Evolutionary conservation across 2,888 invertebrate genomes (phyloP).

Genomic region (Ichneumoninae sp.): DNA sequence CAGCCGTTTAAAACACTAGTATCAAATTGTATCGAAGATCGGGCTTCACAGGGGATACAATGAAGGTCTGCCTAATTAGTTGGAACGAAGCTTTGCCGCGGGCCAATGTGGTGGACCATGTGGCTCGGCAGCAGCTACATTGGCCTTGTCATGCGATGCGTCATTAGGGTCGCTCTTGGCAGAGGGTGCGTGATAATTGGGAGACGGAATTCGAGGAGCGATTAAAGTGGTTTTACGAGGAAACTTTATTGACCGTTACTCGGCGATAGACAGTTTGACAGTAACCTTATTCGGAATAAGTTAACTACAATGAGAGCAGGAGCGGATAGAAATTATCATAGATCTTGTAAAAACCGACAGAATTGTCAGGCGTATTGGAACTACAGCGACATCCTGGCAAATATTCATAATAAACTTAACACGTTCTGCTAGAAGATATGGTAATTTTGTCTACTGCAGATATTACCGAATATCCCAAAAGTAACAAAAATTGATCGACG

Average conservation of each 20-base stretch:
- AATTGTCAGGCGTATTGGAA: no score
- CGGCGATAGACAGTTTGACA: neutral
- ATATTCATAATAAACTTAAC: no score
- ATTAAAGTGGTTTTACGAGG: constrained; percentile 45
- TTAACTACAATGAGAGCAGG: neutral
- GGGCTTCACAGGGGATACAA: constrained; percentile 29
- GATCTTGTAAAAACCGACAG: no score
- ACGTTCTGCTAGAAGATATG: no score
- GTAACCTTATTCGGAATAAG: neutral
- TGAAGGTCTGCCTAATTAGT: constrained; percentile 60
- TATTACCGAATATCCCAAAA: no score
- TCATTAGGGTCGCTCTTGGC: constrained; percentile 8
- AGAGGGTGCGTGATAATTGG: constrained; percentile 8
- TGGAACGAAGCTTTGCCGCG: constrained; percentile 34
- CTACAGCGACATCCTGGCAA: no score
- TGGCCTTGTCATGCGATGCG: neutral
- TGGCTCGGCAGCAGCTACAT: neutral
- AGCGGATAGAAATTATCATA: no score
- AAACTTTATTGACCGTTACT: constrained; percentile 1
- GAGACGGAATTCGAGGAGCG: neutral
- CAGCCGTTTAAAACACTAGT: constrained; percentile 56
- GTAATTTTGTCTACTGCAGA: no score
- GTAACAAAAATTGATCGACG: no score
- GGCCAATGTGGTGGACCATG: neutral
- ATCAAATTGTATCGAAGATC: constrained; percentile 61